Base-by-base conservation (phyloP, 2,797 vertebrate genomes). In the Hafferia zeledoni region DNA sequence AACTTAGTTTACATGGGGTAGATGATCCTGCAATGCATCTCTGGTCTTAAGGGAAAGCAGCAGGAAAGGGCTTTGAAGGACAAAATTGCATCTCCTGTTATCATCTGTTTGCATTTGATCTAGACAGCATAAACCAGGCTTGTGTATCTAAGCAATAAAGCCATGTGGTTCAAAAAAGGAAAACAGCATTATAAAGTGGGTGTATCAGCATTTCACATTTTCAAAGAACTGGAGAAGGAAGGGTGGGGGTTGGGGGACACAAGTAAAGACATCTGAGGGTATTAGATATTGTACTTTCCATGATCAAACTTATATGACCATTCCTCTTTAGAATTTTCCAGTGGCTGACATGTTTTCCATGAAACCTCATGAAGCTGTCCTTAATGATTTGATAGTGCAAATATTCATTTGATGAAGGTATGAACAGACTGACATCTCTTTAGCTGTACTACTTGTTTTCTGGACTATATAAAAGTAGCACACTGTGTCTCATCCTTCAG, bases 81-180 rank as follows among this genome's bases (percentile, higher is more conserved):
- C 35, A 90, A 87, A 76, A 84, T 55, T 75, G 24, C 30, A 33
- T 74, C 33, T 67, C 20, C 16, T 74, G 9, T 50, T 91, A 80
- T 64, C 16, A 80, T 28, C 25, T 57, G 22, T 68, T 90, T 83
- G 64, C 31, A 68, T 78, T 70, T 83, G 19, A 78, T 78, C 30
- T 47, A n/a, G 52, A 85, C 27, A 67, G 33, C 44, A 44, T 33
- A 87, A 83, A 60, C 30, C 30, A 56, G 35, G 27, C 3, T 75
- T 90, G 18, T 89, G 39, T 65, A 75, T 60, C 75, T 72, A 90
- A 63, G 59, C 91, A 89, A 89, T 77, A 90, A 89, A 74, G 11
- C 9, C 31, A 27, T 5, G 15, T 55, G 70, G 43, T 69, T 81
- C 52, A 87, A 61, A 85, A 89, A 50, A 82, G 20, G 41, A 63